Percentiles rank a stretch among this genome's conserved stretches.
phyloP scores from a whole-genome alignment of 2,113 vertebrate species.

The Catharus bicknelli region DNA sequence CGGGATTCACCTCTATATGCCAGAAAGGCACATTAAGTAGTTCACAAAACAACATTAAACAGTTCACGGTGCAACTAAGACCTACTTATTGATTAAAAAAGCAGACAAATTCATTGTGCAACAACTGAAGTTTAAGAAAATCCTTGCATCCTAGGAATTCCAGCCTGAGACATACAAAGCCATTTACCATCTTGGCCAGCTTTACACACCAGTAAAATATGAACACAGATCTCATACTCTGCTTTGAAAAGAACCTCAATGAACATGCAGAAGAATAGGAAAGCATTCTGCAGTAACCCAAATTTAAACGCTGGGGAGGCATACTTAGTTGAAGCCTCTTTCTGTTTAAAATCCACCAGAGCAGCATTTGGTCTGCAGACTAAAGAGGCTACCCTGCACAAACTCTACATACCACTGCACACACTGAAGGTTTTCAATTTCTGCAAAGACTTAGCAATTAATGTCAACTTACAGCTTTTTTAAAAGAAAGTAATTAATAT shows the following conservation, averaged over 20 bases:
- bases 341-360: not conserved
- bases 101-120: not conserved
- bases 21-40: not conserved
- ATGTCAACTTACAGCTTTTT: not conserved
- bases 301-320: not conserved
- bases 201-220: not conserved
- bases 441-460: not conserved
- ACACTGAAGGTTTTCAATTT: not conserved
- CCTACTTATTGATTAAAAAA: not conserved
- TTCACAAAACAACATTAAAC: not conserved
- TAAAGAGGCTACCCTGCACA: not conserved
- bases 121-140: not conserved
- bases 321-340: not conserved
- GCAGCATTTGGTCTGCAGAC: not conserved
- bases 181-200: not conserved
- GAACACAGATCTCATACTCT: not conserved
- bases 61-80: not conserved
- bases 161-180: not conserved
- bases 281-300: not conserved
- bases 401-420: not conserved
- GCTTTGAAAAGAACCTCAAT: not conserved
- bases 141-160: not conserved
- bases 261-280: not conserved
- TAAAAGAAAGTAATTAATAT: not conserved
- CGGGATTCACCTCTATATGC: not conserved